phyloP scores from a whole-genome alignment of 1,140 invertebrate genomes.

The Brachionus plicatilis region DNA sequence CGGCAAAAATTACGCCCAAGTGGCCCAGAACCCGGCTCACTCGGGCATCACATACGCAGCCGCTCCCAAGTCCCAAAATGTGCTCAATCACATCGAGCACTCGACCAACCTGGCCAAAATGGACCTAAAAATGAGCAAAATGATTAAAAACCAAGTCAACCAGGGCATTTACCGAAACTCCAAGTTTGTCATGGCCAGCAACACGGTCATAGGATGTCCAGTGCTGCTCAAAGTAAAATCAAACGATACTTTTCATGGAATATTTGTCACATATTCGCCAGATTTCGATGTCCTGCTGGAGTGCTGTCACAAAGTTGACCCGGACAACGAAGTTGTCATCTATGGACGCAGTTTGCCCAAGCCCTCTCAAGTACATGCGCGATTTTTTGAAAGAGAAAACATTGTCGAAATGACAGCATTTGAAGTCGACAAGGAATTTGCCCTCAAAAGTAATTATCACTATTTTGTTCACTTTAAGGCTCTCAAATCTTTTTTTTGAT shows the following conservation, averaged over 20 bases:
- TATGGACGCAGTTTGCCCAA: slow-evolving; percentile 22
- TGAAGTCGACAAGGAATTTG: slow-evolving; percentile 38
- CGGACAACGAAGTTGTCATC: slow-evolving; percentile 24
- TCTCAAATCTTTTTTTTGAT: too few relatives aligned
- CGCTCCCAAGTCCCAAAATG: background rate
- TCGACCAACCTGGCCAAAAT: slow-evolving; percentile 17
- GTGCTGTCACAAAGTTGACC: slow-evolving; percentile 33
- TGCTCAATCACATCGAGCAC: background rate
- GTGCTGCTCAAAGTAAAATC: slow-evolving; percentile 24
- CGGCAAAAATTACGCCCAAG: background rate
- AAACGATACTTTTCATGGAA: slow-evolving; percentile 38
- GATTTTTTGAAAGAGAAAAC: slow-evolving; percentile 29
- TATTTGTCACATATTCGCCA: slow-evolving; percentile 38
- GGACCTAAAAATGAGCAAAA: background rate
- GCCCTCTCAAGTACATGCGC: background rate
- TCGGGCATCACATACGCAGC: background rate
- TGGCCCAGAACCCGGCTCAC: background rate
- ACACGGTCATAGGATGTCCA: slow-evolving; percentile 31
- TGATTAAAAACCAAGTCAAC: background rate
- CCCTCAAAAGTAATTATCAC: background rate
- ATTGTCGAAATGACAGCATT: slow-evolving; percentile 27
- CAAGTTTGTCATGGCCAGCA: background rate
- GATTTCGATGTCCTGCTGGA: slow-evolving; percentile 30
- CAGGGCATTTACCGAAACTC: slow-evolving; percentile 27
- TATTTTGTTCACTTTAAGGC: background rate